Evolutionary conservation across 2,888 invertebrate genomes (phyloP).

Genomic region (Cheilosia vulpina): DNA sequence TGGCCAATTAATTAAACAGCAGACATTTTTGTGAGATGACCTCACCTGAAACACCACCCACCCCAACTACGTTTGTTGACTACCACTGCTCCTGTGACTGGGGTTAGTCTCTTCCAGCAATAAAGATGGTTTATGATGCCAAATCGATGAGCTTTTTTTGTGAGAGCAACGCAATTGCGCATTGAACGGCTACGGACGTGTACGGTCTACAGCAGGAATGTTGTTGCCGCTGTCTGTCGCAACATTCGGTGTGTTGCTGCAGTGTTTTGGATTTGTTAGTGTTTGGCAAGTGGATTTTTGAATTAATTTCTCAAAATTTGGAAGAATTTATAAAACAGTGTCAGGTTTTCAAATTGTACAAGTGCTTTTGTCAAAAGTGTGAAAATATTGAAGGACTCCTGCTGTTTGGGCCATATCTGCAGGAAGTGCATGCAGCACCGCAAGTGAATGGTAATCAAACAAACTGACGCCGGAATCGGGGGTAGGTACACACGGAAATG

Average conservation of each 20-base stretch:
- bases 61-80: constrained; percentile 1
- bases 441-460: constrained; percentile 35
- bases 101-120: constrained; percentile 24
- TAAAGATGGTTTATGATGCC: constrained; percentile 63
- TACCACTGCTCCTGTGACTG: not conserved
- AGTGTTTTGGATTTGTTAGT: constrained; percentile 63
- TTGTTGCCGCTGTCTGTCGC: constrained; percentile 71
- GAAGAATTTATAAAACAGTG: not conserved
- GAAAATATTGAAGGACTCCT: not conserved
- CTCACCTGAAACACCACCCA: constrained; percentile 45
- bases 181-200: constrained; percentile 49
- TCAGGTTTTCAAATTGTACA: not conserved
- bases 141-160: constrained; percentile 71
- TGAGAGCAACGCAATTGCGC: constrained; percentile 74
- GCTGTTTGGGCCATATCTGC: not conserved
- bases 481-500: constrained; percentile 72
- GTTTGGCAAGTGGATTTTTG: constrained; percentile 10
- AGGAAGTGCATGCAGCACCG: constrained; percentile 47
- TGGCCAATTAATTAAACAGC: constrained; percentile 57
- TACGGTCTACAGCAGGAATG: constrained; percentile 39
- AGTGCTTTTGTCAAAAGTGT: constrained; percentile 1
- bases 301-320: not conserved
- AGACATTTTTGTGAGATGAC: constrained; percentile 41
- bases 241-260: constrained; percentile 68
- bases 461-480: constrained; percentile 46